A percentile compares a stretch with the other conserved stretches of the same genome.
These are phyloP conservation scores for Zootoca vivipara DNA, from an alignment of 2,113 vertebrate genomes.

Conservation along the genomic window DNA sequence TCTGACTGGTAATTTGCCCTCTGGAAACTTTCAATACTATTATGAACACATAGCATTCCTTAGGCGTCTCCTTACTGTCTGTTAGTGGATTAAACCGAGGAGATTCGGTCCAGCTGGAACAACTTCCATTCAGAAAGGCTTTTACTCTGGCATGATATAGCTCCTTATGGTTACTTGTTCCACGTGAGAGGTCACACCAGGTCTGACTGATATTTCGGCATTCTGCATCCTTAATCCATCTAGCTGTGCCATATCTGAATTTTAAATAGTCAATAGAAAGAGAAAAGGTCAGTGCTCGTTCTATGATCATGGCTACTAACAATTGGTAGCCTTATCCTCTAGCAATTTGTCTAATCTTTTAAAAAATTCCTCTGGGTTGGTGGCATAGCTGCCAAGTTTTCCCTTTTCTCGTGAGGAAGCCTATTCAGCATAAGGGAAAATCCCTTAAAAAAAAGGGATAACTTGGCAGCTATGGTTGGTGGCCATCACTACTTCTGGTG, in stretches of 20 bases:
- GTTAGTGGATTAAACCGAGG: conserved; percentile 80
- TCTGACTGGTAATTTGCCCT: background rate
- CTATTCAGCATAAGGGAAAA: too few relatives aligned
- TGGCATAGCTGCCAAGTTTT: too few relatives aligned
- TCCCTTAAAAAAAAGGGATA: too few relatives aligned
- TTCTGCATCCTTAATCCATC: conserved; percentile 80
- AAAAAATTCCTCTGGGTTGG: too few relatives aligned
- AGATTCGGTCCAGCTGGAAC: conserved; percentile 81
- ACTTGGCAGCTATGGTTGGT: too few relatives aligned
- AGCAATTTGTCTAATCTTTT: too few relatives aligned
- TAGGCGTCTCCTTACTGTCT: conserved; percentile 84
- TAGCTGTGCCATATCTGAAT: conserved; percentile 83
- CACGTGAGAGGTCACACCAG: conserved; percentile 87
- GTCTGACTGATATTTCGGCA: conserved; percentile 78
- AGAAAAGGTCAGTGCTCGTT: conserved; percentile 14
- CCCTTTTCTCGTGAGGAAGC: too few relatives aligned
- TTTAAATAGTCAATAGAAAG: conserved; percentile 30
- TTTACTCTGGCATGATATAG: conserved; percentile 85
- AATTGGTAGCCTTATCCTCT: too few relatives aligned
- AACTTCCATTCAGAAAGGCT: conserved; percentile 57
- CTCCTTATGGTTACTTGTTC: conserved; percentile 78
- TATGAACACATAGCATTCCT: background rate
- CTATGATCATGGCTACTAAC: too few relatives aligned
- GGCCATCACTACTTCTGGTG: too few relatives aligned
- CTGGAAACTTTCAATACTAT: background rate